Evolutionary conservation across 2,797 vertebrate species (phyloP).

Genomic region (Graptemys geographica): DNA sequence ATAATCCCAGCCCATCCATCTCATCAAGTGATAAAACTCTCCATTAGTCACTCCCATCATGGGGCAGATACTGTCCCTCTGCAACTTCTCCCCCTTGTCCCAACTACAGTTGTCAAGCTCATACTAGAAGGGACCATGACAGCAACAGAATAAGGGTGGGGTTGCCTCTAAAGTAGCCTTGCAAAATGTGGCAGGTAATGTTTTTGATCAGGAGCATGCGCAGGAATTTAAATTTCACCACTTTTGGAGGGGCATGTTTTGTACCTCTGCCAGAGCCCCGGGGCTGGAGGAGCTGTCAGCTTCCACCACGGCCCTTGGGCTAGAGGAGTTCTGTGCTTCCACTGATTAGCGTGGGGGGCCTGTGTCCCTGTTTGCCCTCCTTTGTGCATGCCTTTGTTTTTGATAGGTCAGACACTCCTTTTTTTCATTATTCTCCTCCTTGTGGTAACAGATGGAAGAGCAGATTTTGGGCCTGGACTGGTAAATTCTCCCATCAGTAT

Average conservation of each 20-base stretch:
- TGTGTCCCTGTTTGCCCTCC: too few relatives aligned
- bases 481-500: accelerated
- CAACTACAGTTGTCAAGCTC: neutral
- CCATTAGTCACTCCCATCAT: neutral
- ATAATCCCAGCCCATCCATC: neutral
- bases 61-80: neutral
- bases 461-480: neutral
- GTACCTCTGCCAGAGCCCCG: too few relatives aligned
- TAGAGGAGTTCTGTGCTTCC: too few relatives aligned
- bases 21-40: neutral
- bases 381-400: too few relatives aligned
- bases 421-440: accelerated
- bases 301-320: too few relatives aligned
- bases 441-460: accelerated
- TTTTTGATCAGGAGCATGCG: neutral
- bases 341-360: too few relatives aligned
- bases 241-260: too few relatives aligned
- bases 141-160: neutral
- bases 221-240: too few relatives aligned
- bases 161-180: accelerated
- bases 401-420: neutral
- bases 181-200: neutral
- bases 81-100: neutral
- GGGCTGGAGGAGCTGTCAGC: too few relatives aligned
- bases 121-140: neutral